A percentile compares a stretch with the other conserved stretches of the same genome.
phyloP scores from a whole-genome alignment of 2,797 vertebrate species.

The Spinus pinus region DNA sequence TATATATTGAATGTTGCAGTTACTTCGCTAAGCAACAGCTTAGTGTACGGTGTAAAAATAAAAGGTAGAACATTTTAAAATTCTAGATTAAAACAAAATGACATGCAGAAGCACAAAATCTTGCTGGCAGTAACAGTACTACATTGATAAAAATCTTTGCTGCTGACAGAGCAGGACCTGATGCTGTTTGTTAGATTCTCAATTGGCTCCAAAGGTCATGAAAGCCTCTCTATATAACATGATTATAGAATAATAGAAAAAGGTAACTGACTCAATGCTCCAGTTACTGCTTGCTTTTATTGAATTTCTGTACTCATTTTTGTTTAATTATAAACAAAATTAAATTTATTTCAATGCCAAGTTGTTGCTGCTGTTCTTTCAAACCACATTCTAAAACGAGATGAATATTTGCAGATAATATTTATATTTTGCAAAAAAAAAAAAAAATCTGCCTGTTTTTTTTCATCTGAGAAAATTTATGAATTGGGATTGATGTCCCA shows the following conservation, averaged over 20 bases:
- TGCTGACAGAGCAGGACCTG: neutral
- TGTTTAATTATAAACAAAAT: slow-evolving; percentile 32
- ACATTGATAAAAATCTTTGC: neutral
- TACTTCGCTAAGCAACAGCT: slow-evolving; percentile 36
- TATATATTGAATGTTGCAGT: neutral
- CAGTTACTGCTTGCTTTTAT: slow-evolving; percentile 17
- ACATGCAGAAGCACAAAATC: neutral
- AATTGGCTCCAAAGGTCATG: slow-evolving; percentile 36
- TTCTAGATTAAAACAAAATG: neutral
- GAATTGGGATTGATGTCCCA: neutral
- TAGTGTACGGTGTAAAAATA: slow-evolving; percentile 23
- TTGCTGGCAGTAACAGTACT: neutral
- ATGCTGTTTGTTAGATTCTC: slow-evolving; percentile 12
- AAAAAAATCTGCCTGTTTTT: neutral
- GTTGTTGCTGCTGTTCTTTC: neutral
- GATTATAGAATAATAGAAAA: slow-evolving; percentile 5
- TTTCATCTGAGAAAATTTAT: neutral
- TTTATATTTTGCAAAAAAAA: neutral
- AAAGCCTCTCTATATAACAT: neutral
- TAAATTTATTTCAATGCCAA: neutral
- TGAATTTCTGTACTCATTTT: slow-evolving; percentile 16
- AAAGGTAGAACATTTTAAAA: neutral
- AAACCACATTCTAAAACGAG: neutral
- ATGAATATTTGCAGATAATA: neutral
- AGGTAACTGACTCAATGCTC: neutral